Conservation (phyloP, 2,888 invertebrate species). For the Actias luna region DNA sequence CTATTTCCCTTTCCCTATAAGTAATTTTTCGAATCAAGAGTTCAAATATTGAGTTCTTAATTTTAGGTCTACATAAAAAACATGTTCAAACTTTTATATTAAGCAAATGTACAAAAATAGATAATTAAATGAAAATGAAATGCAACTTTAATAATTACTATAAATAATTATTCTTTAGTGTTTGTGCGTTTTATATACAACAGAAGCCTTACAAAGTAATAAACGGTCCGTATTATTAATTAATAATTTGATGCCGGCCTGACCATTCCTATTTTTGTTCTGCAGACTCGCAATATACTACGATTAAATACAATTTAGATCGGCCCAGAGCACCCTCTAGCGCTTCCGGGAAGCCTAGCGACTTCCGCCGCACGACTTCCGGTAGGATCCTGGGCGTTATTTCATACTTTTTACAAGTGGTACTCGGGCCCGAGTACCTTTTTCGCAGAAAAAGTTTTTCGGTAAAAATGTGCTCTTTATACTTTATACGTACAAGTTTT, state of each 20-base stretch:
- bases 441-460: conserved; percentile 36
- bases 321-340: conserved; percentile 66
- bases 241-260: conserved; percentile 46
- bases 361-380: conserved; percentile 74
- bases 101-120: too few species aligned
- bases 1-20: too few species aligned
- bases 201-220: conserved; percentile 33
- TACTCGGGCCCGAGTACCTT: conserved; percentile 53
- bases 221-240: conserved; percentile 49
- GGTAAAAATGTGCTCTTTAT: conserved; percentile 18
- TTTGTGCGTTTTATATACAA: neutral
- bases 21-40: too few species aligned
- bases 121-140: too few species aligned
- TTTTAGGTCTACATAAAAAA: too few species aligned
- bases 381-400: conserved; percentile 68
- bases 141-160: too few species aligned
- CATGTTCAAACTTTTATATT: too few species aligned
- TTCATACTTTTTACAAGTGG: conserved; percentile 68
- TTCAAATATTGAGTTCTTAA: too few species aligned
- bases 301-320: conserved; percentile 75
- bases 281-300: conserved; percentile 48
- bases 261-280: conserved; percentile 31
- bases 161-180: neutral
- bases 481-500: conserved; percentile 1
- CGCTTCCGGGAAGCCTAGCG: conserved; percentile 75